Conservation (phyloP, 2,113 vertebrate genomes). For the Okapia johnstoni region DNA sequence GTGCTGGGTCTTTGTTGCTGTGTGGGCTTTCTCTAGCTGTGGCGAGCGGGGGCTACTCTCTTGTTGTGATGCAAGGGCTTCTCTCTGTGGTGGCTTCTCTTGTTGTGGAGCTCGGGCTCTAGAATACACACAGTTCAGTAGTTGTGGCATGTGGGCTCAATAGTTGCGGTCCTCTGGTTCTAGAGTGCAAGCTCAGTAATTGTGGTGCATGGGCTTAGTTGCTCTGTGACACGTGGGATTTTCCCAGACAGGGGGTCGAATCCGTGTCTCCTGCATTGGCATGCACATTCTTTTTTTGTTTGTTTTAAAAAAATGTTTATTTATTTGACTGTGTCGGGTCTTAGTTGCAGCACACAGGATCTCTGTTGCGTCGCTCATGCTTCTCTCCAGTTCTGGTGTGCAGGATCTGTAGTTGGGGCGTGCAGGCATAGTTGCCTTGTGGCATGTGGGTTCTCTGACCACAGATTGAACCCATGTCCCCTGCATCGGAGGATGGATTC, state of each 20-base stretch:
- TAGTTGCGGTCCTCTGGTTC: not conserved
- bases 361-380: not conserved
- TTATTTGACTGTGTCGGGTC: not conserved
- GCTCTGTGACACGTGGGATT: not conserved
- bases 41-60: not conserved
- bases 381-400: not conserved
- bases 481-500: not conserved
- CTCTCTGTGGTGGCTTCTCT: not conserved
- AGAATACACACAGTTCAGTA: not conserved
- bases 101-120: not conserved
- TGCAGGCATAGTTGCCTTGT: not conserved
- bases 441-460: not conserved
- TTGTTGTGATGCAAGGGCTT: not conserved
- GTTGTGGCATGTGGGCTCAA: not conserved
- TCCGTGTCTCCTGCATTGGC: not conserved
- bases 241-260: not conserved
- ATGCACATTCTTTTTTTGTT: not conserved
- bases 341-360: not conserved
- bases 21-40: not conserved
- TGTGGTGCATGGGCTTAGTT: not conserved
- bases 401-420: not conserved
- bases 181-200: not conserved
- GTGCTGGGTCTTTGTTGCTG: not conserved
- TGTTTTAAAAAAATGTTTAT: not conserved
- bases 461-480: not conserved